Evolutionary conservation across 2,113 vertebrate species (phyloP), one percentile per base, ranked within the genome.

Genomic region (Muscicapa adusta): DNA sequence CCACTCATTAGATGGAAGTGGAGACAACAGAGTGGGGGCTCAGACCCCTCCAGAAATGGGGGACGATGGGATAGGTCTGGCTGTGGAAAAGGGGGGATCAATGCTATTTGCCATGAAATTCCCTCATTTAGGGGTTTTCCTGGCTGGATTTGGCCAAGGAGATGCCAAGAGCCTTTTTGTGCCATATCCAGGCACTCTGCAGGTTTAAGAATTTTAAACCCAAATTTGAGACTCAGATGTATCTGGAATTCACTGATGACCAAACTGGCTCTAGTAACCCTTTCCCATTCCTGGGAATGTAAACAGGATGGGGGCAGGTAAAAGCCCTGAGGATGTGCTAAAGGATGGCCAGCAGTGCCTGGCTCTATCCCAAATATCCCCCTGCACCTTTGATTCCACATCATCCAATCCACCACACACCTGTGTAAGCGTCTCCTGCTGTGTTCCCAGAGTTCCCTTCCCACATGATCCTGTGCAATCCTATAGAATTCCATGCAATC

Each of bases 351-450:
- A 14, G 12, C 19, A 40, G 8, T 8, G 31, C 28, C 28, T 0
- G 0, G 6, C 13, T 31, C 28, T 8, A 5, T 15, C 61, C n/a
- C 61, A 47, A 6, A n/a, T 2, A 25, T 28, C 18, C 51, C 56
- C 10, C 57, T 18, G 18, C 0, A 1, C 22, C 20, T 3, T 3
- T 1, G 2, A 36, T 2, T 36, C 71, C 2, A 0, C 5, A 0
- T 3, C 3, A 6, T 38, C 45, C 19, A 14, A 16, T 1, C 38
- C 83, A 12, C 6, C n/a, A 0, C 0, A 2, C 20, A 3, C 45
- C n/a, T 12, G 18, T 8, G 25, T 3, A 4, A 47, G 38, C 0
- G 0, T 7, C 45, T 40, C 40, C 14, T 10, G 12, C 48, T 9
- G 0, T 0, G 3, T 2, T 34, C 58, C 14, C 65, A 12, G 33